Base-by-base conservation (phyloP, 2,888 invertebrate genomes). In the Cinara cedri region DNA sequence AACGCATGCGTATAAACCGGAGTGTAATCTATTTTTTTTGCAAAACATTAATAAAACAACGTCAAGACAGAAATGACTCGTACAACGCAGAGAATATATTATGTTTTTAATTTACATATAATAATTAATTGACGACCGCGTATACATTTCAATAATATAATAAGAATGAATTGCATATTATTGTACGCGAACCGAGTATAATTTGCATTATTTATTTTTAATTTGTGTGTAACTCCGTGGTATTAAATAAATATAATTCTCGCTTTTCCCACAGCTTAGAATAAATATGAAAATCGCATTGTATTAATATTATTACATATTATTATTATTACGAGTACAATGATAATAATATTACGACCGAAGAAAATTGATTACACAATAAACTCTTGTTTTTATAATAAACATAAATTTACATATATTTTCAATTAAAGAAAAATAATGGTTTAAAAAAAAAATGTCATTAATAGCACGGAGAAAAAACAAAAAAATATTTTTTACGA, bases 131-230 rank as follows among this genome's bases (percentile, higher is more conserved):
- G 16, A 42, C 16, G 21, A 21, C 16, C 16, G 8, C 16, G 8
- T 24, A n/a, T n/a, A n/a, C 21, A 16, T 72, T 62, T 34, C 19
- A 16, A 34, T 62, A n/a, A 19, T 21, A 54, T 34, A 34, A 54
- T 34, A 34, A 3, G 34, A 34, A 34, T 34, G n/a, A 34, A 34
- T 34, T 34, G 42, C n/a, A n/a, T n/a, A n/a, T n/a, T 54, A 63
- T 42, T 21, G 10, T 63, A 60, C 51, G 34, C 13, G 8, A 1
- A 55, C 8, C 54, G 1, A 55, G 34, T 21, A 9, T 19, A 14
- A 42, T 70, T 55, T 70, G 54, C 70, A 55, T 70, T 70, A 55
- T 70, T 70, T 55, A 55, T 70, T 70, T 70, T 70, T 42, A 55
- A 70, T 55, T 70, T 70, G 34, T 54, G 46, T 46, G 8, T 8